Evolutionary conservation across 2,113 vertebrate species (phyloP).

Genomic region (Nesogale talazaci): DNA sequence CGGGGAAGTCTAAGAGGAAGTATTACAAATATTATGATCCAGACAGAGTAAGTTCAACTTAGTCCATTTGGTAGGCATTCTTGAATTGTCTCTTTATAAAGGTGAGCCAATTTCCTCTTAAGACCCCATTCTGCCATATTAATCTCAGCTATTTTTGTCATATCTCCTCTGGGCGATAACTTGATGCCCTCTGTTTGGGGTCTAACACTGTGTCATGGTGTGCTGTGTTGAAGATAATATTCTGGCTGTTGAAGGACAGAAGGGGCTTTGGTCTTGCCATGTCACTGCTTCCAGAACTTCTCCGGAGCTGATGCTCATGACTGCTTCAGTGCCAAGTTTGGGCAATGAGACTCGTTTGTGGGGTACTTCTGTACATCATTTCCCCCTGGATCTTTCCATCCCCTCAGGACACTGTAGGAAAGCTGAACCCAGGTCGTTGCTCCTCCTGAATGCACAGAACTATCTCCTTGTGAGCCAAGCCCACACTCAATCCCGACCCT

Average conservation of each 20-base stretch:
- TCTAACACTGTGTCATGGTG: background rate
- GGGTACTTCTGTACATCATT: background rate
- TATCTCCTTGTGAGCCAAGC: background rate
- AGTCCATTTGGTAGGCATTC: no score
- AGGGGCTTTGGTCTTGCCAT: no score
- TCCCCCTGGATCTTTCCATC: background rate
- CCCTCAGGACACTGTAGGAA: no score
- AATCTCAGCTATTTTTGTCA: background rate
- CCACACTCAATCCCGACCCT: background rate
- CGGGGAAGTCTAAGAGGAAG: no score
- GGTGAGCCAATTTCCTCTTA: background rate
- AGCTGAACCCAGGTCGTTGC: background rate
- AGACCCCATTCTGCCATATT: background rate
- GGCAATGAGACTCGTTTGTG: background rate
- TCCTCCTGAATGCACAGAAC: background rate
- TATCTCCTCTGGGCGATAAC: background rate
- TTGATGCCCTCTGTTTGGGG: no score
- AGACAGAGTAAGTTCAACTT: no score
- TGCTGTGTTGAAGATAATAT: background rate
- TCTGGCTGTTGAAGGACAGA: background rate
- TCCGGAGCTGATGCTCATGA: background rate
- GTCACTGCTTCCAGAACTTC: background rate
- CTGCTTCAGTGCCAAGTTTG: background rate
- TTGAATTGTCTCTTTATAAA: background rate
- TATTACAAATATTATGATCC: no score